These are phyloP conservation scores for Ceratitis capitata DNA, from an alignment of 1,140 invertebrate genomes.

Conservation along the genomic window DNA sequence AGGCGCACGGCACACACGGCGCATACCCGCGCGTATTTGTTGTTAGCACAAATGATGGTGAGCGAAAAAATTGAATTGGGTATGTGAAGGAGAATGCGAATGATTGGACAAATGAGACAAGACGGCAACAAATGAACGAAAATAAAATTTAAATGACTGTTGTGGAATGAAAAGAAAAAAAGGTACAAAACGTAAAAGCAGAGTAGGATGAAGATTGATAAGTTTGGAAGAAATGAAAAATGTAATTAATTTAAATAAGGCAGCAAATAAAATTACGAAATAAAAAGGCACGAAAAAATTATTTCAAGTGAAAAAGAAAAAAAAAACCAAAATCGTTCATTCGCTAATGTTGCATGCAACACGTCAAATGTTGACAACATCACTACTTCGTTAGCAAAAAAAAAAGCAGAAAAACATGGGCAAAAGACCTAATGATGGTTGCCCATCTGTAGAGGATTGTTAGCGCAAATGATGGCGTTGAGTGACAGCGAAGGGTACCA, in stretches of 20 bases:
- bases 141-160: not conserved
- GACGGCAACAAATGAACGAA: not conserved
- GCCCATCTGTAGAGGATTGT: conserved; percentile 4
- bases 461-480: conserved; percentile 36
- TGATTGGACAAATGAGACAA: conserved; percentile 24
- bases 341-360: conserved; percentile 12
- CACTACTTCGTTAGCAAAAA: not conserved
- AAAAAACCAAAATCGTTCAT: no score
- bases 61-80: not conserved
- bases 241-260: not conserved
- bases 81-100: not conserved
- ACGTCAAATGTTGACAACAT: conserved; percentile 24
- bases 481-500: conserved; percentile 9
- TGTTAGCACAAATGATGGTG: not conserved
- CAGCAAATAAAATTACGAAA: not conserved
- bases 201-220: no score
- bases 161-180: not conserved
- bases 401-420: not conserved
- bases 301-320: no score
- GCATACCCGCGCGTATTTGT: not conserved
- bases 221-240: not conserved
- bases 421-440: not conserved
- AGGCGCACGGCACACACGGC: not conserved
- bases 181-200: no score
- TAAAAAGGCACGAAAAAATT: no score